phyloP scores from a whole-genome alignment of 35 echinoderm and acorn worm species.

The Holothuria glaberrima region DNA sequence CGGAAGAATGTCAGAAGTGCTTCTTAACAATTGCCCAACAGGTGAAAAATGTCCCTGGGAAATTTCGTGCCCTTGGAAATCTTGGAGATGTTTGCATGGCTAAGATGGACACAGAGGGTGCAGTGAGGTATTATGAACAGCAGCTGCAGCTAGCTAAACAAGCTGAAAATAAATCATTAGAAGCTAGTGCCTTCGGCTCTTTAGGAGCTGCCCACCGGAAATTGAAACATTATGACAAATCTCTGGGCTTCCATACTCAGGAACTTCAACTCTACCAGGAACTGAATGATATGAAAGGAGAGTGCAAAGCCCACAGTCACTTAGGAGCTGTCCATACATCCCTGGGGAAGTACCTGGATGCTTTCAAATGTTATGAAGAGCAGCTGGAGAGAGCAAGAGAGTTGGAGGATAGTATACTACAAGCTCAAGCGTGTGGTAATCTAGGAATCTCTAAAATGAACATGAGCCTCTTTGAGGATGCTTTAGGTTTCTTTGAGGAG shows the following conservation, averaged over 20 bases:
- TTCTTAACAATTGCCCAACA: slow-evolving; percentile 96
- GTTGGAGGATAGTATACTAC: slow-evolving; percentile 77
- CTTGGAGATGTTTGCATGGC: slow-evolving; percentile 98
- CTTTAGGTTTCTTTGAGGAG: slow-evolving; percentile 94
- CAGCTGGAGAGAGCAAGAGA: slow-evolving; percentile 86
- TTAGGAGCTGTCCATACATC: slow-evolving; percentile 92
- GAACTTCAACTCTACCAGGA: slow-evolving; percentile 96
- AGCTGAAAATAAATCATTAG: slow-evolving; percentile 92
- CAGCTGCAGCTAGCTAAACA: slow-evolving; percentile 94
- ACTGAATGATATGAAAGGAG: slow-evolving; percentile 90
- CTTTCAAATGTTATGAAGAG: slow-evolving; percentile 96
- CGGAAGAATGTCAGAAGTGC: slow-evolving; percentile 96
- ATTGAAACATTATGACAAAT: slow-evolving; percentile 87
- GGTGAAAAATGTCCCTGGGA: slow-evolving; percentile 92
- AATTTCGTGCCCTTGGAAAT: slow-evolving; percentile 97
- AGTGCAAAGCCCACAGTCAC: slow-evolving; percentile 96
- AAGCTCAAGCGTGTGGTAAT: slow-evolving; percentile 97
- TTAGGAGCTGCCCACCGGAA: slow-evolving; percentile 90
- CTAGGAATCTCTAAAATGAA: slow-evolving; percentile 98
- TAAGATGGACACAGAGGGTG: slow-evolving; percentile 83
- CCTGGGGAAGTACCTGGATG: slow-evolving; percentile 83
- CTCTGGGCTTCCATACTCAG: slow-evolving; percentile 91
- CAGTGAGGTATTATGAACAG: slow-evolving; percentile 95
- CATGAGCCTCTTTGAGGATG: slow-evolving; percentile 98
- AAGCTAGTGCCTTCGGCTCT: slow-evolving; percentile 89